Conservation (phyloP, 2,113 vertebrate genomes). For the Clupea harengus region DNA sequence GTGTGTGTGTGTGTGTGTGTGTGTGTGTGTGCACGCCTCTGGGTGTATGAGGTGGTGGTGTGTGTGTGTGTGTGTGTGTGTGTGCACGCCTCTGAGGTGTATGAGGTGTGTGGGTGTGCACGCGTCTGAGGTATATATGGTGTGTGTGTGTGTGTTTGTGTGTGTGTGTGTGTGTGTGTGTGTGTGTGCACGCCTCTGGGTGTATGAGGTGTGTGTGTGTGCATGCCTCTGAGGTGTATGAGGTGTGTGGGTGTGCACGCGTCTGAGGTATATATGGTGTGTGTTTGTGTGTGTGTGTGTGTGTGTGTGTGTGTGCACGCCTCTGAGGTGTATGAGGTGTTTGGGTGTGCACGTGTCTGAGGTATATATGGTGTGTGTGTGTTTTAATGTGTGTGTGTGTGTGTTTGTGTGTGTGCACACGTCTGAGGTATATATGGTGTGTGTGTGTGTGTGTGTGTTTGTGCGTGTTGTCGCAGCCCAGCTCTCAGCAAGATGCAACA, state of each 20-base stretch:
- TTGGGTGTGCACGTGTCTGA: not conserved
- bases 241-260: not conserved
- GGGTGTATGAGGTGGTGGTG: not conserved
- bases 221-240: too few relatives aligned
- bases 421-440: too few relatives aligned
- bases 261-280: too few relatives aligned
- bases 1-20: constrained; percentile 9
- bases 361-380: not conserved
- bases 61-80: not conserved
- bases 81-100: not conserved
- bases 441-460: not conserved
- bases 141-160: too few relatives aligned
- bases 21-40: not conserved
- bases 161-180: too few relatives aligned
- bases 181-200: too few relatives aligned
- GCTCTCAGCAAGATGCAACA: too few relatives aligned
- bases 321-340: not conserved
- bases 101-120: not conserved
- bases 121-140: not conserved
- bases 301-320: not conserved
- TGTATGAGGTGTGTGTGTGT: too few relatives aligned
- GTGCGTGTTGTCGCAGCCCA: too few relatives aligned
- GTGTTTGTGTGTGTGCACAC: not conserved
- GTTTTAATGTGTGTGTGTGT: not conserved
- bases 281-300: not conserved